Base-by-base conservation (phyloP, 2,113 vertebrate species). In the Otolemur garnettii region DNA sequence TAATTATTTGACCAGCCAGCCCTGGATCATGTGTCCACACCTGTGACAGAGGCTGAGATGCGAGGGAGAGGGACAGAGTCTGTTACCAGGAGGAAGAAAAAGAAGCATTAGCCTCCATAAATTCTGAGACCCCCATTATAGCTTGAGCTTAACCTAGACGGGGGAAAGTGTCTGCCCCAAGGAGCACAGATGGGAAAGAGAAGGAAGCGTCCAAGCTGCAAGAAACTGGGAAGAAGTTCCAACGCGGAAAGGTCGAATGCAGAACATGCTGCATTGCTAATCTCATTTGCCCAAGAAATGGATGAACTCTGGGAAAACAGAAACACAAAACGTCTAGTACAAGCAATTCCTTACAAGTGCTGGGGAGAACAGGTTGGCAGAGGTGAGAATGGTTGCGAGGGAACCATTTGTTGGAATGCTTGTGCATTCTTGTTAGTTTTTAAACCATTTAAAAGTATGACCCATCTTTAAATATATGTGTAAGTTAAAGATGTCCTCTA, bases 211-310 rank as follows among this genome's bases (percentile, higher is more conserved):
- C 68, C 5, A 19, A 50, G 62, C 10, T 35, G 0, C n/a, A 14
- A 24, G 80, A 59, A 62, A 60, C 53, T 0, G 0, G 19, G 59
- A 60, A 28, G 10, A 42, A 72, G 26, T 7, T 5, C 42, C 30
- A 8, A 4, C 7, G 33, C 19, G 0, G 18, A 55, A 71, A 45
- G 42, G 4, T 17, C 55, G 9, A 1, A 15, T 21, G 0, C 35
- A 22, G 33, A 53, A 28, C 1, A 3, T 19, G 53, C 30, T 55
- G 50, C 9, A 50, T 6, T 5, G 1, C 38, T 64, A 8, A 21
- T 7, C 9, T 13, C 60, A n/a, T 80, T 35, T 8, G n/a, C 8
- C 12, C 57, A 57, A 68, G 78, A 69, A 91, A 53, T 68, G 69
- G 57, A 24, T 35, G 74, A 53, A 53, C 38, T n/a, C 71, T 13